Evolutionary conservation across 2,113 vertebrate genomes (phyloP).

Genomic region (Leuciscus idus): DNA sequence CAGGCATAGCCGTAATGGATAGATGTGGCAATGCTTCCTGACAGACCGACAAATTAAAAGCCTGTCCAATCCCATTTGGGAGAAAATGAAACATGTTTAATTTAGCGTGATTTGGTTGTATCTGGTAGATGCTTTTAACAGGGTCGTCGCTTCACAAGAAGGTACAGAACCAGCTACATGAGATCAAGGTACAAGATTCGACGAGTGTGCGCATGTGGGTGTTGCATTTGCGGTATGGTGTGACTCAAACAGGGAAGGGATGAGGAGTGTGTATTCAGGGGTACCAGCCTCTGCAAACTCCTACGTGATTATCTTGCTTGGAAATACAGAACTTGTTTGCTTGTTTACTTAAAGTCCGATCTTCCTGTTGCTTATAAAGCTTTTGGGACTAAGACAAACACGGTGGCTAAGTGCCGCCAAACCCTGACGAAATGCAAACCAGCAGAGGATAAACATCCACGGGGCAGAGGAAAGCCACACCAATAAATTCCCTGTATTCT

Average conservation of each 20-base stretch:
- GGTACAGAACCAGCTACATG: conserved; percentile 17
- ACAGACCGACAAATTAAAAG: conserved; percentile 46
- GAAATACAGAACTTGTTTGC: conserved; percentile 7
- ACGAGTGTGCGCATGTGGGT: neutral
- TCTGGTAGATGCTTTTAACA: neutral
- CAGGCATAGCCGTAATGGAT: conserved; percentile 36
- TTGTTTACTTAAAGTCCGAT: conserved; percentile 24
- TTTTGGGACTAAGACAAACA: conserved; percentile 31
- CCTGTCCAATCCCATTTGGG: conserved; percentile 30
- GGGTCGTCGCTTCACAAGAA: neutral
- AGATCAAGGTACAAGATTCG: conserved; percentile 38
- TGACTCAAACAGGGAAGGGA: conserved; percentile 27
- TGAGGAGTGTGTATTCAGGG: conserved; percentile 22
- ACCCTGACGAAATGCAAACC: conserved; percentile 15
- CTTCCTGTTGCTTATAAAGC: conserved; percentile 23
- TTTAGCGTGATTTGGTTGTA: conserved; percentile 20
- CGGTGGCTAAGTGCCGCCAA: conserved; percentile 6
- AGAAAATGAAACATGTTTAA: conserved; percentile 37
- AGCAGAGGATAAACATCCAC: conserved; percentile 32
- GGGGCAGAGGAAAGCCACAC: conserved; percentile 17
- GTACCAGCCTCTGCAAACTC: conserved; percentile 18
- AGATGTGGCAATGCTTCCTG: conserved; percentile 16
- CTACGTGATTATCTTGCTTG: conserved; percentile 21
- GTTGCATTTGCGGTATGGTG: conserved; percentile 1
- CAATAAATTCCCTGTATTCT: conserved; percentile 27